A percentile compares a stretch with the other conserved stretches of the same genome.
These are phyloP conservation scores for Yponomeuta cagnagella DNA, from an alignment of 2,888 invertebrate genomes.

Conservation along the genomic window DNA sequence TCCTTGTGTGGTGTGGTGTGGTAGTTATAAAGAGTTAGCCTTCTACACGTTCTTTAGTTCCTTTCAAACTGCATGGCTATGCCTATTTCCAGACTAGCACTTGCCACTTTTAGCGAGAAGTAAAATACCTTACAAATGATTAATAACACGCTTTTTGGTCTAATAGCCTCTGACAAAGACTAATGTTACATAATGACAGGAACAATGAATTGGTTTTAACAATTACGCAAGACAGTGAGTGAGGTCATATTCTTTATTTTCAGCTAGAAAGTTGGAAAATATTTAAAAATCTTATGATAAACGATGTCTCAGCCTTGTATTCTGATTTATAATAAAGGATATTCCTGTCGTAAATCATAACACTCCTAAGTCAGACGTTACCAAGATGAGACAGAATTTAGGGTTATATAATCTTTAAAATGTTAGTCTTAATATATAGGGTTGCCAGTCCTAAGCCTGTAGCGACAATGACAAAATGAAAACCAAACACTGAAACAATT, in stretches of 20 bases:
- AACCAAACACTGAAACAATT: too few species aligned
- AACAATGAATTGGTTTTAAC: neutral
- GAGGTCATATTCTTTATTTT: neutral
- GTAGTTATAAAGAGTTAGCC: neutral
- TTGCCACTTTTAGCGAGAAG: neutral
- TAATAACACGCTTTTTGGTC: neutral
- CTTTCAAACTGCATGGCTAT: neutral
- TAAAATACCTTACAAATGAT: neutral
- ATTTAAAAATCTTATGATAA: too few species aligned
- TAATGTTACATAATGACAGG: neutral
- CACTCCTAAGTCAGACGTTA: too few species aligned
- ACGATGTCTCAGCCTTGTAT: too few species aligned
- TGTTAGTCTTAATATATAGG: too few species aligned
- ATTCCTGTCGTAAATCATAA: too few species aligned
- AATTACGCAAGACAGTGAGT: neutral
- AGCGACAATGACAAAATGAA: too few species aligned
- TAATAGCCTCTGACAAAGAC: neutral
- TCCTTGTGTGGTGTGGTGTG: too few species aligned
- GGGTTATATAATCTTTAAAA: too few species aligned
- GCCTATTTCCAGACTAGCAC: constrained; percentile 4
- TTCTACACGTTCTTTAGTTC: neutral
- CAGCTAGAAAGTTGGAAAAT: neutral
- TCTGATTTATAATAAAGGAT: too few species aligned
- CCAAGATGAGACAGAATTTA: too few species aligned
- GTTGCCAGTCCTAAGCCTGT: too few species aligned